phyloP scores from a whole-genome alignment of 2,888 invertebrate species.

The Ariolimax columbianus region DNA sequence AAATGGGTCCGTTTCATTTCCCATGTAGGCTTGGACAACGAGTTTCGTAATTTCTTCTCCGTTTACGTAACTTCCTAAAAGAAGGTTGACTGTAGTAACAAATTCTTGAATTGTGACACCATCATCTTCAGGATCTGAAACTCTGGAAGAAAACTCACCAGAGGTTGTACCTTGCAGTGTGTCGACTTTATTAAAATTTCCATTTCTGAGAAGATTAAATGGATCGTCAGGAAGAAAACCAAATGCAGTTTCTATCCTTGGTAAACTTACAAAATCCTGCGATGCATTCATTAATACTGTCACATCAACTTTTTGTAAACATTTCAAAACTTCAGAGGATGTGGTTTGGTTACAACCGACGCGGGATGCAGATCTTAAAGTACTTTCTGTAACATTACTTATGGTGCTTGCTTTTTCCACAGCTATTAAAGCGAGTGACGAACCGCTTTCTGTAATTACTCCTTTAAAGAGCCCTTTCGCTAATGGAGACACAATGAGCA shows the following conservation, averaged over 20 bases:
- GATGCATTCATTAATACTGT: too few species aligned
- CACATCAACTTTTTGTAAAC: conserved; percentile 8
- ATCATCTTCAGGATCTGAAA: background rate
- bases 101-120: conserved; percentile 28
- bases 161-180: conserved; percentile 28
- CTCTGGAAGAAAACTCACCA: conserved; percentile 17
- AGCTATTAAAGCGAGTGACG: background rate
- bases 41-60: background rate
- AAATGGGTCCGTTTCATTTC: background rate
- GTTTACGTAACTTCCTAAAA: background rate
- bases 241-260: conserved; percentile 38
- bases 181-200: conserved; percentile 31
- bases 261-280: too few species aligned
- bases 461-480: conserved; percentile 22
- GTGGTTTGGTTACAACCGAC: background rate
- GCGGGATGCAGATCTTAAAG: background rate
- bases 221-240: conserved; percentile 42
- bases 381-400: background rate
- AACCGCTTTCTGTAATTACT: conserved; percentile 30
- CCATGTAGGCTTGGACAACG: background rate
- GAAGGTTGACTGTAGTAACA: background rate
- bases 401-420: background rate
- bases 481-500: conserved; percentile 7
- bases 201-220: background rate
- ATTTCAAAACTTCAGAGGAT: background rate